Evolutionary conservation across 1,140 invertebrate genomes (phyloP).

Genomic region (Pissodes strobi): DNA sequence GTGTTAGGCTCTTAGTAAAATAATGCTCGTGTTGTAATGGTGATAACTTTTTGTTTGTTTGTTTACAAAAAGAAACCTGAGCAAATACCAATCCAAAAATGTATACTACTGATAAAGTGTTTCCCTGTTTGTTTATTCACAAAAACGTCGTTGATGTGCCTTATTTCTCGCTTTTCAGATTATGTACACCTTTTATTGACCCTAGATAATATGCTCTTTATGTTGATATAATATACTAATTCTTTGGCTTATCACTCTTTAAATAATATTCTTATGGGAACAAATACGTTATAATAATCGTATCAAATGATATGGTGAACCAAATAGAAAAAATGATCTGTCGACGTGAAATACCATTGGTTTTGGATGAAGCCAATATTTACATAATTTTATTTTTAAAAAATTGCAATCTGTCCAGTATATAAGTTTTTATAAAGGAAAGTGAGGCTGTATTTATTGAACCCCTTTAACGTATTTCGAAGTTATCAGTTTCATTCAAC

Average conservation of each 20-base stretch:
- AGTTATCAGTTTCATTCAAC: too few species aligned
- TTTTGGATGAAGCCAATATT: too few species aligned
- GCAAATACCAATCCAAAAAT: constrained; percentile 34
- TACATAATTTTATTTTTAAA: too few species aligned
- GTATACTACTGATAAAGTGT: constrained; percentile 36
- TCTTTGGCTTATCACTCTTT: constrained; percentile 29
- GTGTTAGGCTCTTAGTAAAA: constrained; percentile 12
- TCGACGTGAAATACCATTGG: neutral
- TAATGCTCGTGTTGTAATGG: constrained; percentile 28
- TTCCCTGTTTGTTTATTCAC: constrained; percentile 32
- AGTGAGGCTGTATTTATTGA: too few species aligned
- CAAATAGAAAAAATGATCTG: neutral
- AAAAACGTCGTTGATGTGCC: constrained; percentile 31
- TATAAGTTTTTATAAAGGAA: too few species aligned
- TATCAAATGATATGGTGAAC: neutral
- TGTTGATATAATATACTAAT: constrained; percentile 37
- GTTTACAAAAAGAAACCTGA: constrained; percentile 33
- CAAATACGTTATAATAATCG: constrained; percentile 9
- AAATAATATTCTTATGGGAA: constrained; percentile 33
- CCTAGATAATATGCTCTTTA: constrained; percentile 36
- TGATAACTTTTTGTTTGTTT: constrained; percentile 32
- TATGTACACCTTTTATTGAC: constrained; percentile 37
- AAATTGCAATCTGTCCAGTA: too few species aligned
- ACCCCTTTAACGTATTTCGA: too few species aligned
- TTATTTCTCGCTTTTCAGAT: constrained; percentile 32